A percentile compares a stretch with the other conserved stretches of the same genome.
Evolutionary conservation across 2,797 vertebrate genomes (phyloP).

Genomic region (Poeciliopsis presidionis): DNA sequence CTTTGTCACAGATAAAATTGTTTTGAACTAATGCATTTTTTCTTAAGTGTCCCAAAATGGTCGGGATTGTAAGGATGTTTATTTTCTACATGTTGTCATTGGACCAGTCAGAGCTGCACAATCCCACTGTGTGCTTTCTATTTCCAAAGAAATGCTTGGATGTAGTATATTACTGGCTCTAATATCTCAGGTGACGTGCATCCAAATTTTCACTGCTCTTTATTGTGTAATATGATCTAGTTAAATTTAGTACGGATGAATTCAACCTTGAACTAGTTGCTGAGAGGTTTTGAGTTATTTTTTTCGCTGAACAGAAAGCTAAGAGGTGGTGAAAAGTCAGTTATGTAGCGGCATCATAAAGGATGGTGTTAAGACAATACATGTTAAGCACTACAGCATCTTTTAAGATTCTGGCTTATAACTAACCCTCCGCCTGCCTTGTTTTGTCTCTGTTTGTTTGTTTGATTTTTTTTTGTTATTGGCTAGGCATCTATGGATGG

Average conservation of each 20-base stretch:
- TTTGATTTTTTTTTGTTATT: neutral
- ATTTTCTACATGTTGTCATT: neutral
- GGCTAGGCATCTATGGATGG: neutral
- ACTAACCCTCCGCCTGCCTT: conserved; percentile 4
- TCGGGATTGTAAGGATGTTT: neutral
- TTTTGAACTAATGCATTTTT: neutral
- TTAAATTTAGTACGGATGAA: neutral
- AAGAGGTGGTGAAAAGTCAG: neutral
- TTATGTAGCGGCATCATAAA: neutral
- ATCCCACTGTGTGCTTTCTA: neutral
- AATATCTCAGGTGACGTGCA: neutral
- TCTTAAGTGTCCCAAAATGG: neutral
- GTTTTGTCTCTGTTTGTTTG: neutral
- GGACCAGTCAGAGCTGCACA: neutral
- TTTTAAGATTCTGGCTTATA: conserved; percentile 4
- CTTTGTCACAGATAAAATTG: neutral
- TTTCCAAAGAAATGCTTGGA: neutral
- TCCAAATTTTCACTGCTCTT: neutral
- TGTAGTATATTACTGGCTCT: neutral
- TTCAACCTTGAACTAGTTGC: neutral
- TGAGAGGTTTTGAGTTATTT: neutral
- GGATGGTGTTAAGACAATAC: neutral
- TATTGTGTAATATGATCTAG: neutral
- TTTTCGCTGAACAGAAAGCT: conserved; percentile 1
- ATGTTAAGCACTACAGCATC: neutral